These are phyloP conservation scores for Trinorchestia longiramus DNA, from an alignment of 1,140 invertebrate genomes.

Conservation along the genomic window DNA sequence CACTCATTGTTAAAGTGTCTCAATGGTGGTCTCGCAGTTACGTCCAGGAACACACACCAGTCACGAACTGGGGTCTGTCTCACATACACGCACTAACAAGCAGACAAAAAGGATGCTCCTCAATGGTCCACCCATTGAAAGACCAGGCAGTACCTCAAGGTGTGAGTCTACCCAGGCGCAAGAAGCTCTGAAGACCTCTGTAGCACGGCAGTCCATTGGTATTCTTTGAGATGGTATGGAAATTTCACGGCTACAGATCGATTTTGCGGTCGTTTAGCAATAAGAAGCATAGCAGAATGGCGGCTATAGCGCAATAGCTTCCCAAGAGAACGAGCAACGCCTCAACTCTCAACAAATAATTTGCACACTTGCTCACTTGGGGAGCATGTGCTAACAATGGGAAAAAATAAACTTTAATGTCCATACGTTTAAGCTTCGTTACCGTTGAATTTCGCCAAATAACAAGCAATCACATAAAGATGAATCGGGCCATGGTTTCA, in stretches of 20 bases:
- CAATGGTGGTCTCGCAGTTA: not conserved
- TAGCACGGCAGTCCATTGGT: conserved; percentile 28
- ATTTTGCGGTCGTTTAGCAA: conserved; percentile 19
- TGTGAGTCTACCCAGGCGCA: conserved; percentile 11
- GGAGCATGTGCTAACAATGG: not conserved
- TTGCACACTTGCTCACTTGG: not conserved
- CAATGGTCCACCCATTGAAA: not conserved
- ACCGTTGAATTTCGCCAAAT: not conserved
- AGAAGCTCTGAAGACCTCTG: not conserved
- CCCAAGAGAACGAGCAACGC: not conserved
- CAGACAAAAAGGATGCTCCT: not conserved
- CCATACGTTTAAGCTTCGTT: not conserved
- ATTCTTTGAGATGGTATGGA: conserved; percentile 30
- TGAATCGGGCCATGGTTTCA: not conserved
- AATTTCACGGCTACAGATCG: conserved; percentile 25
- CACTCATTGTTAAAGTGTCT: not conserved
- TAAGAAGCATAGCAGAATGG: conserved; percentile 15
- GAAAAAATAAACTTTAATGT: not conserved
- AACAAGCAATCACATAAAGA: not conserved
- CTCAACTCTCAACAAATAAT: not conserved
- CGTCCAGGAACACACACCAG: not conserved
- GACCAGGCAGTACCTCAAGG: not conserved
- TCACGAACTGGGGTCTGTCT: not conserved
- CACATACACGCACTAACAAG: not conserved
- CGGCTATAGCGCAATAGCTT: not conserved